These are phyloP conservation scores for Bradypodion ventrale DNA, from an alignment of 2,797 vertebrate genomes.

Conservation along the genomic window DNA sequence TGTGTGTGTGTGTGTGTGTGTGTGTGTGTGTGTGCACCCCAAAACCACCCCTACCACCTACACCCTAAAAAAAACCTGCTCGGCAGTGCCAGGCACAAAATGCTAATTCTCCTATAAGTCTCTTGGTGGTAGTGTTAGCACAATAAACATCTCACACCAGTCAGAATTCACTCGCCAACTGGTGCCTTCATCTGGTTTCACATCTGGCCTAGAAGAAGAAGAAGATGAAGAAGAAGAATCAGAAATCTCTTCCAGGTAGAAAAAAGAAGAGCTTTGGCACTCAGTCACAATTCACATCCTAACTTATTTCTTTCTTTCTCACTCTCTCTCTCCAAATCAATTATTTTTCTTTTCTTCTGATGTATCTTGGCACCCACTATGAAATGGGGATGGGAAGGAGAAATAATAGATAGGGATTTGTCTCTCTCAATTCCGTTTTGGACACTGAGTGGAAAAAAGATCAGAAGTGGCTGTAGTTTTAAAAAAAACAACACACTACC, in stretches of 20 bases:
- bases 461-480: not conserved
- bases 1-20: no score
- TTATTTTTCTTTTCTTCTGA: slow-evolving; percentile 31
- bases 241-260: no score
- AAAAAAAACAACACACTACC: not conserved
- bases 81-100: no score
- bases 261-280: not conserved
- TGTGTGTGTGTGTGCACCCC: no score
- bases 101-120: slow-evolving; percentile 45
- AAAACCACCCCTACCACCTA: no score
- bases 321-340: fast-evolving
- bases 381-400: not conserved
- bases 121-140: slow-evolving; percentile 71
- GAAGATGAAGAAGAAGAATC: no score
- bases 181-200: no score
- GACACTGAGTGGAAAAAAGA: no score
- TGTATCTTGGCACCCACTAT: not conserved
- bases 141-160: slow-evolving; percentile 43
- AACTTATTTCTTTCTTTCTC: no score
- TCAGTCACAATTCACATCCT: fast-evolving
- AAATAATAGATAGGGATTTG: not conserved
- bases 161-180: no score
- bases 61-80: no score
- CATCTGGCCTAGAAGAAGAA: no score
- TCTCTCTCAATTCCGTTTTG: not conserved